Conservation (phyloP, 2,113 vertebrate genomes). For the Oryzias melastigma region DNA sequence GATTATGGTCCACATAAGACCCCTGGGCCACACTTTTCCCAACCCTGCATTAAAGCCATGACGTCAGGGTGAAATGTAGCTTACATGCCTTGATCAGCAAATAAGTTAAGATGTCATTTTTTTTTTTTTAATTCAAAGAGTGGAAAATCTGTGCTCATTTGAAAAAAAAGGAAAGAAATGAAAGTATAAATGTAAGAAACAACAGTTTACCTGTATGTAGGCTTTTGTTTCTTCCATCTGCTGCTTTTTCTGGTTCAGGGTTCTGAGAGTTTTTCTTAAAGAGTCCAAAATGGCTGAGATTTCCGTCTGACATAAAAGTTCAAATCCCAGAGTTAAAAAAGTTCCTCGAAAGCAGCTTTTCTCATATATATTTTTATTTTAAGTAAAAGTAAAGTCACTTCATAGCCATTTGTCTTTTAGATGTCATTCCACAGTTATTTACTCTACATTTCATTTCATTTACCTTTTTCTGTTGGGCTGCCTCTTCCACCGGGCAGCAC, state of each 20-base stretch:
- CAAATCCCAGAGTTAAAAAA: background rate
- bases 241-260: conserved; percentile 42
- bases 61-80: background rate
- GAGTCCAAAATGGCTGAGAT: conserved; percentile 38
- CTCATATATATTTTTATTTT: background rate
- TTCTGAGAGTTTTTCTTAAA: conserved; percentile 53
- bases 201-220: conserved; percentile 52
- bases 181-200: background rate
- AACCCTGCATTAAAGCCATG: background rate
- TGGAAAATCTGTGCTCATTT: too few species aligned
- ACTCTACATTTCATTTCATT: background rate
- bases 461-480: conserved; percentile 64
- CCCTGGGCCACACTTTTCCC: too few species aligned
- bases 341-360: background rate
- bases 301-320: conserved; percentile 42
- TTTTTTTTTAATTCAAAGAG: too few species aligned
- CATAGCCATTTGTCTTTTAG: background rate
- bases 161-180: background rate
- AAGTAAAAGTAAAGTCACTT: too few species aligned
- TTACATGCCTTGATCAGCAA: background rate
- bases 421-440: background rate
- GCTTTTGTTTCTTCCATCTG: conserved; percentile 55
- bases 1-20: too few species aligned
- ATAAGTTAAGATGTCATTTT: background rate
- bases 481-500: conserved; percentile 58